These are phyloP conservation scores for Pseudorectes ferrugineus DNA, from an alignment of 2,113 vertebrate species.

Conservation along the genomic window DNA sequence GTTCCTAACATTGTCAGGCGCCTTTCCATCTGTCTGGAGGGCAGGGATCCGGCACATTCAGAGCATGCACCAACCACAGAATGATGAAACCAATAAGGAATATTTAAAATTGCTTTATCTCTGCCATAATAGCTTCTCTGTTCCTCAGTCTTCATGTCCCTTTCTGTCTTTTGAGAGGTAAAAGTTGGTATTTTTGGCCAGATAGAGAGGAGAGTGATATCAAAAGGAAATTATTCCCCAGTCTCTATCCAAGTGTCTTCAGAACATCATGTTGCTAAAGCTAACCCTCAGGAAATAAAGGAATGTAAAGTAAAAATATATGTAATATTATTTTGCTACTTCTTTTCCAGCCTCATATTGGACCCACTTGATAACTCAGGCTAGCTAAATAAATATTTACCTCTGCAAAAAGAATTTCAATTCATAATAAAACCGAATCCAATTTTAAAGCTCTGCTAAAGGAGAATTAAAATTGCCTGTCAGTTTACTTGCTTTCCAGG, in stretches of 20 bases:
- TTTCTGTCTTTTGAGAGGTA: neutral
- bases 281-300: neutral
- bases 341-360: neutral
- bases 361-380: neutral
- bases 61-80: neutral
- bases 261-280: neutral
- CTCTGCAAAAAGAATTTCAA: neutral
- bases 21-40: neutral
- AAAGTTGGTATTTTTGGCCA: neutral
- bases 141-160: neutral
- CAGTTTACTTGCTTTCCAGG: neutral
- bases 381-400: neutral
- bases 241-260: neutral
- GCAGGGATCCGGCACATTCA: neutral
- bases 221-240: neutral
- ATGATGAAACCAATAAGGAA: neutral
- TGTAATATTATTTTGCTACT: neutral
- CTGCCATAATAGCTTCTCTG: neutral
- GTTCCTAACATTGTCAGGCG: neutral
- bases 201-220: neutral
- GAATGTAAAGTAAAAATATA: neutral
- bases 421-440: neutral
- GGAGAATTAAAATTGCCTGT: neutral
- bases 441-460: neutral
- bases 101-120: neutral